Evolutionary conservation across 2,888 invertebrate species (phyloP), one percentile per base, ranked within the genome.

Genomic region (Drosophila pegasa): DNA sequence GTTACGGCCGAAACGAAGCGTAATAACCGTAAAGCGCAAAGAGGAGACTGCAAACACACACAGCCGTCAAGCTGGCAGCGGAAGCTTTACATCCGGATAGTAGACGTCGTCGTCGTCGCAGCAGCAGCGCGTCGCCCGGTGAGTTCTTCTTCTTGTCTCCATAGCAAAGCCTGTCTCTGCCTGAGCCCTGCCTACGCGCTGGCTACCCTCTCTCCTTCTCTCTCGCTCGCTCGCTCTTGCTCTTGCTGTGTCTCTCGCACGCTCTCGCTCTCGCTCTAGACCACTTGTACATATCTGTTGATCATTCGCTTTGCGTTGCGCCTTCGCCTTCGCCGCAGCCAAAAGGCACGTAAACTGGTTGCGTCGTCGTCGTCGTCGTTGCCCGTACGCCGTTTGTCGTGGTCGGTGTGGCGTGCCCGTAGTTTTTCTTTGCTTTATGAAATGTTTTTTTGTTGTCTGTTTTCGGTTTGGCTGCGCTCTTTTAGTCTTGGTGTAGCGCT

Each of bases 271-370:
- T 10, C 41, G 10, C 41, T 52, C 29, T 40, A 29, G 14, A 10
- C 37, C 41, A 22, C 25, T 5, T 50, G 16, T 18, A 50, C 22
- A 43, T 47, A 52, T 62, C 52, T 40, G 45, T 47, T 31, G 58
- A 56, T 57, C 57, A 50, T 25, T 58, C 50, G 43, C 48, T 71
- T 79, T 68, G 57, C 67, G 45, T 68, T 80, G 73, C 77, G 76
- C 78, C 52, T 54, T 66, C 51, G 65, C 64, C 64, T 69, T 54
- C 60, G 75, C 74, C 63, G 62, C 73, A 77, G 84, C 87, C 87
- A 89, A 87, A 88, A 82, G 86, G 89, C 84, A 89, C 87, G 86
- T 88, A 88, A 85, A 86, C 85, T 88, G 85, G 84, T 84, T 87
- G 87, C 76, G 65, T 54, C 65, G 63, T 31, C 38, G 71, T 57